Percentiles rank a stretch among this genome's conserved stretches.
Evolutionary conservation across 2,888 invertebrate genomes (phyloP).

Genomic region (Kuschelorhynchus macadamiae): DNA sequence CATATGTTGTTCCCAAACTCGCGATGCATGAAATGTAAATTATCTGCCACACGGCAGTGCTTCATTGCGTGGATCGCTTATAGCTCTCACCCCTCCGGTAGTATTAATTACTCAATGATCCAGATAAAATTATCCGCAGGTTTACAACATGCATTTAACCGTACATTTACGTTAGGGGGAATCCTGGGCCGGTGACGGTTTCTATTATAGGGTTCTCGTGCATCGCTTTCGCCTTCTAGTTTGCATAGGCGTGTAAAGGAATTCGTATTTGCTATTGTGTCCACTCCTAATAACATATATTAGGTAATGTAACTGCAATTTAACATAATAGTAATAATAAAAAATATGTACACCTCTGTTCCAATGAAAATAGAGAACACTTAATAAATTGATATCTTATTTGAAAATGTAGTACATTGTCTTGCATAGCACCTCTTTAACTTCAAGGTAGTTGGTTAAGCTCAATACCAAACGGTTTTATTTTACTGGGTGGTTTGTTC

Average conservation of each 20-base stretch:
- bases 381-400: too few relatives aligned
- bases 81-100: conserved; percentile 34
- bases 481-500: too few relatives aligned
- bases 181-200: conserved; percentile 24
- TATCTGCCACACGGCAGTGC: conserved; percentile 36
- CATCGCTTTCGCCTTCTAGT: conserved; percentile 20
- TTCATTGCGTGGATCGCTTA: conserved; percentile 35
- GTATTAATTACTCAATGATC: conserved; percentile 49
- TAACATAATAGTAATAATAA: too few relatives aligned
- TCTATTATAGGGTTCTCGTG: conserved; percentile 27
- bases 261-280: too few relatives aligned
- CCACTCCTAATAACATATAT: too few relatives aligned
- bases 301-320: too few relatives aligned
- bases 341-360: too few relatives aligned
- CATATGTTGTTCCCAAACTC: neutral
- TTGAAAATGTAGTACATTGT: too few relatives aligned
- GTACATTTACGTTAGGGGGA: conserved; percentile 33
- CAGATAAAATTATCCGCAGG: conserved; percentile 45
- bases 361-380: too few relatives aligned
- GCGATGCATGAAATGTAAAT: conserved; percentile 37
- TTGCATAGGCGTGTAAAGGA: conserved; percentile 24
- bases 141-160: conserved; percentile 45
- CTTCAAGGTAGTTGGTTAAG: too few relatives aligned
- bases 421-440: too few relatives aligned
- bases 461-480: too few relatives aligned